Percentiles rank a stretch among this genome's conserved stretches.
phyloP scores from a whole-genome alignment of 2,113 vertebrate genomes.

The Eurypyga helias region DNA sequence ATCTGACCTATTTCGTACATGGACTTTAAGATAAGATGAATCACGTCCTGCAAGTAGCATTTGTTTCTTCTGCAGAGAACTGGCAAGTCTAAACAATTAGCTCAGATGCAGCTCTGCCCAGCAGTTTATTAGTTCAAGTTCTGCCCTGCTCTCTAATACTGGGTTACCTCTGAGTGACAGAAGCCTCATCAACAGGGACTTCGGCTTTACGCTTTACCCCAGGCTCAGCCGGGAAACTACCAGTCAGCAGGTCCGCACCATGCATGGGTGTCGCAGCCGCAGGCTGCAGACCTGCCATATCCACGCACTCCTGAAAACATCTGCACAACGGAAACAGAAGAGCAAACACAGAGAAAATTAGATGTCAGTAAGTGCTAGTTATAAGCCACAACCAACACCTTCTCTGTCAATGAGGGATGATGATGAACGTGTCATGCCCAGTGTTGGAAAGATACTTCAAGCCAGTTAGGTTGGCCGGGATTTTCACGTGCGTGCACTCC shows the following conservation, averaged over 20 bases:
- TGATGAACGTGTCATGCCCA: not conserved
- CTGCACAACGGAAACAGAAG: rapidly evolving
- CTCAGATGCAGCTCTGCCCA: not conserved
- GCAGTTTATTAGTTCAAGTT: not conserved
- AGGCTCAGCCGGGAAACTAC: not conserved
- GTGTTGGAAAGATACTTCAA: not conserved
- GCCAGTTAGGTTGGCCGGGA: too few relatives aligned
- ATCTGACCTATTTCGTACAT: not conserved
- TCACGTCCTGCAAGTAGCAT: not conserved
- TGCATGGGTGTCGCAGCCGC: rapidly evolving
- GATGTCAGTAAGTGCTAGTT: not conserved
- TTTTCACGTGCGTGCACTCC: rapidly evolving
- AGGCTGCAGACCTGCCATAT: not conserved
- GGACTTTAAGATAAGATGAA: not conserved
- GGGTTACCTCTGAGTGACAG: not conserved
- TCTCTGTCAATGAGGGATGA: not conserved
- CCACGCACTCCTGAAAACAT: not conserved
- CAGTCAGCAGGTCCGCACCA: rapidly evolving
- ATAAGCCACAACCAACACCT: not conserved
- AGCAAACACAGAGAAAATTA: not conserved
- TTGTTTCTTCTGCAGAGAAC: not conserved
- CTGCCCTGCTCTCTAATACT: not conserved
- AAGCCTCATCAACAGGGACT: not conserved
- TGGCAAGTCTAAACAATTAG: not conserved
- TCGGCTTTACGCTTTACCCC: not conserved